A percentile compares a stretch with the other conserved stretches of the same genome.
Conservation (phyloP, 2,797 vertebrate genomes). For the Cossypha polioptera region DNA sequence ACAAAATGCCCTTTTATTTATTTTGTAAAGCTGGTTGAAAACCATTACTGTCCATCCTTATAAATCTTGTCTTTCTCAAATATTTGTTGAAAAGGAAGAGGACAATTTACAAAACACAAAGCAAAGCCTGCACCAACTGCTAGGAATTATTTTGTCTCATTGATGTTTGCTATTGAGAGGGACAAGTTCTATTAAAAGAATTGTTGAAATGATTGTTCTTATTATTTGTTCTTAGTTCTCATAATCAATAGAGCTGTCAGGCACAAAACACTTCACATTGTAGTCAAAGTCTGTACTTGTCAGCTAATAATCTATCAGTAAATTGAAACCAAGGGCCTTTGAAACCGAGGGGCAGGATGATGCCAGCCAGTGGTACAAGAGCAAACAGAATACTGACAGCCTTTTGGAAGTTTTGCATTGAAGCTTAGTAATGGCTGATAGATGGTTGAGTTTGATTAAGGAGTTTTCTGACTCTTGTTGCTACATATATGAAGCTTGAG, state of each 20-base stretch:
- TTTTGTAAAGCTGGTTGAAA: background rate
- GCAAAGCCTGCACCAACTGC: background rate
- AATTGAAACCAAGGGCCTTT: background rate
- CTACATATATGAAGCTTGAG: background rate
- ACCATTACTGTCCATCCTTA: background rate
- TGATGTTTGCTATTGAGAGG: background rate
- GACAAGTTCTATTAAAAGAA: background rate
- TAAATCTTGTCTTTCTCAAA: background rate
- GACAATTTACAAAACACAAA: background rate
- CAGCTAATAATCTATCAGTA: background rate
- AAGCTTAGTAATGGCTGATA: background rate
- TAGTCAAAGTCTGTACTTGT: background rate
- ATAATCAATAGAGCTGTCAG: background rate
- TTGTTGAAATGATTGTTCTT: background rate
- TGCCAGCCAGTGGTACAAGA: background rate
- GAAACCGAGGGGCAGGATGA: background rate
- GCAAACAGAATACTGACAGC: background rate
- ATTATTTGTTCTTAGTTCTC: background rate
- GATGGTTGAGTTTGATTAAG: background rate
- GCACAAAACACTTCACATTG: background rate
- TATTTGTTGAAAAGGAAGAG: background rate
- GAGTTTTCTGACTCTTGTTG: background rate
- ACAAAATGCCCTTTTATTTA: background rate
- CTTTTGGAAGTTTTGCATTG: background rate
- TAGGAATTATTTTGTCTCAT: background rate